Evolutionary conservation across 2,797 vertebrate genomes (phyloP).

Genomic region (Potorous gilbertii): DNA sequence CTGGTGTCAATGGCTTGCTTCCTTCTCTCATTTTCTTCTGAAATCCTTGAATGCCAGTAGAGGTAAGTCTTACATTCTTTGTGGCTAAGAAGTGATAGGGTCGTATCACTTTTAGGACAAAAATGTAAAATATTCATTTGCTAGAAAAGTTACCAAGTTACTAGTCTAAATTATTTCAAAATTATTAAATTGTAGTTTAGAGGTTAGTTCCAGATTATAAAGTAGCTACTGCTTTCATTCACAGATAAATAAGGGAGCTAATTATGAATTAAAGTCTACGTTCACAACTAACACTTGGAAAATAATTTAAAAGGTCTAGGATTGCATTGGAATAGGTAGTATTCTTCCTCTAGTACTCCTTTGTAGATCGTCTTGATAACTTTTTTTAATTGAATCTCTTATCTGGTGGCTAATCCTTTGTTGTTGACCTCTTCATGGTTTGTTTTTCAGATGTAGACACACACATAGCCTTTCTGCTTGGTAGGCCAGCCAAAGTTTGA

Average conservation of each 20-base stretch:
- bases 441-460: neutral
- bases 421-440: neutral
- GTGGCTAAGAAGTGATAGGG: neutral
- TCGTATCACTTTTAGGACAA: conserved; percentile 34
- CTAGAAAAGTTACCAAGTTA: neutral
- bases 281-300: neutral
- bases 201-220: neutral
- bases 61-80: conserved; percentile 44
- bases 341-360: neutral
- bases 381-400: neutral
- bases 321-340: neutral
- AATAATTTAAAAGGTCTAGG: neutral
- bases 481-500: neutral
- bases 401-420: neutral
- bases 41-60: conserved; percentile 42
- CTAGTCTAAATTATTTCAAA: conserved; percentile 16
- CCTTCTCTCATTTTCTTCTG: conserved; percentile 10
- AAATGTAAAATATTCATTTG: neutral
- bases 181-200: neutral
- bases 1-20: conserved; percentile 67
- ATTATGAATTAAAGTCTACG: neutral
- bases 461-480: neutral
- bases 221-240: neutral
- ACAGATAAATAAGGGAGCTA: neutral
- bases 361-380: neutral